Conservation (phyloP, 1,140 invertebrate species). For the Onthophagus taurus region DNA sequence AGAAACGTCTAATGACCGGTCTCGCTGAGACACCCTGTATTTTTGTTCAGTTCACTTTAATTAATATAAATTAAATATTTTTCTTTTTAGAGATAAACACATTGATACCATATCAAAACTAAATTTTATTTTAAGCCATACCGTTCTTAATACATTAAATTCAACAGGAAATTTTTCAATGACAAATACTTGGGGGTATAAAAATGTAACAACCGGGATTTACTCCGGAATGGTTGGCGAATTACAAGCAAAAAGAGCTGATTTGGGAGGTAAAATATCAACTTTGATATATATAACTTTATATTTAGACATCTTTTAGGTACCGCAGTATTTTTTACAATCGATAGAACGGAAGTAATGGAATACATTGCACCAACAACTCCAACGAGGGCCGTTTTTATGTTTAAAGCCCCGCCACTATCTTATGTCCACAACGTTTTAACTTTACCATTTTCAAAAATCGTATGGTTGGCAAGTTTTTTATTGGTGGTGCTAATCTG, state of each 20-base stretch:
- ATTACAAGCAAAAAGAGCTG: constrained; percentile 43
- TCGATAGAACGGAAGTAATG: constrained; percentile 43
- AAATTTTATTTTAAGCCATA: constrained; percentile 44
- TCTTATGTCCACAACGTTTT: constrained; percentile 55
- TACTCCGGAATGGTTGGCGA: constrained; percentile 53
- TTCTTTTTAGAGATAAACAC: constrained; percentile 39
- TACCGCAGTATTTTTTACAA: constrained; percentile 46
- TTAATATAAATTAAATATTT: too few species aligned
- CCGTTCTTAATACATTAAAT: constrained; percentile 44
- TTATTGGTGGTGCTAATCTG: constrained; percentile 16
- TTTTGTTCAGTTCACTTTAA: too few species aligned
- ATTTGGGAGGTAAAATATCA: constrained; percentile 43
- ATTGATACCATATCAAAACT: constrained; percentile 50
- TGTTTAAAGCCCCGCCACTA: constrained; percentile 51
- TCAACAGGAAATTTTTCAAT: constrained; percentile 35
- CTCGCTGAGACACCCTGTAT: too few species aligned
- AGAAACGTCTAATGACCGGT: too few species aligned
- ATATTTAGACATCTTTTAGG: constrained; percentile 27
- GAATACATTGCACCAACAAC: constrained; percentile 48
- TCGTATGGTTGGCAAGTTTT: constrained; percentile 24
- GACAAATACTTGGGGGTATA: constrained; percentile 41
- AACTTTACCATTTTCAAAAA: constrained; percentile 44
- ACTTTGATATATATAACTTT: background rate
- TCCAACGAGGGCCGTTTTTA: constrained; percentile 46
- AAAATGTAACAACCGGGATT: constrained; percentile 22